Conservation (phyloP, 2,888 invertebrate genomes). For the Hypsopygia costalis region DNA sequence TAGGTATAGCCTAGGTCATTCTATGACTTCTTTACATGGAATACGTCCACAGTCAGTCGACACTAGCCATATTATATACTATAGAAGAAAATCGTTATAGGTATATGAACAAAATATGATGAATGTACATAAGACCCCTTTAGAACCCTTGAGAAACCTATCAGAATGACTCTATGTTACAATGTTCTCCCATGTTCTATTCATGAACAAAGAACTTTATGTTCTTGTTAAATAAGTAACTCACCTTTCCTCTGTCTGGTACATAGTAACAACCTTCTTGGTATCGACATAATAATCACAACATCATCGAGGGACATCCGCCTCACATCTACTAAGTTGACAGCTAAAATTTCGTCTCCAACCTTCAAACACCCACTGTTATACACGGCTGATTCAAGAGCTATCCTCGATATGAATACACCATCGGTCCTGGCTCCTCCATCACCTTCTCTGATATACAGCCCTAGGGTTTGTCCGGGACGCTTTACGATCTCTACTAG, state of each 20-base stretch:
- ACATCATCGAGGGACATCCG: constrained; percentile 99
- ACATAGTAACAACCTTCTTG: constrained; percentile 95
- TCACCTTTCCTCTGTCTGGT: constrained; percentile 91
- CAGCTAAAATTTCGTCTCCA: constrained; percentile 98
- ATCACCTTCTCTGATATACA: constrained; percentile 99
- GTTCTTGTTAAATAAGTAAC: not conserved
- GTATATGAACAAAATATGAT: no score
- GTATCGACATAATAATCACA: constrained; percentile 99
- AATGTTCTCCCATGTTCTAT: no score
- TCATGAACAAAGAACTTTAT: no score
- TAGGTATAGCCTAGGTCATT: no score
- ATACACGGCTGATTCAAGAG: constrained; percentile 97
- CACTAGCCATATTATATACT: no score
- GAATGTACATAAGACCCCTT: no score
- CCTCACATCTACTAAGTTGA: constrained; percentile 98
- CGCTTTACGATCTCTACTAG: constrained; percentile 99
- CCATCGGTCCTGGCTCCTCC: constrained; percentile 97
- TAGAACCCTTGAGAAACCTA: no score
- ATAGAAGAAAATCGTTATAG: no score
- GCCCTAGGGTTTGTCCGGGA: constrained; percentile 98
- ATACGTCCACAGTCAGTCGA: no score
- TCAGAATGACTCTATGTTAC: no score
- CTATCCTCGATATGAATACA: constrained; percentile 96
- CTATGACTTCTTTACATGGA: no score
- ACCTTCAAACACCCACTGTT: constrained; percentile 98